phyloP scores from a whole-genome alignment of 2,113 vertebrate species.

The Gracilinanus agilis region DNA sequence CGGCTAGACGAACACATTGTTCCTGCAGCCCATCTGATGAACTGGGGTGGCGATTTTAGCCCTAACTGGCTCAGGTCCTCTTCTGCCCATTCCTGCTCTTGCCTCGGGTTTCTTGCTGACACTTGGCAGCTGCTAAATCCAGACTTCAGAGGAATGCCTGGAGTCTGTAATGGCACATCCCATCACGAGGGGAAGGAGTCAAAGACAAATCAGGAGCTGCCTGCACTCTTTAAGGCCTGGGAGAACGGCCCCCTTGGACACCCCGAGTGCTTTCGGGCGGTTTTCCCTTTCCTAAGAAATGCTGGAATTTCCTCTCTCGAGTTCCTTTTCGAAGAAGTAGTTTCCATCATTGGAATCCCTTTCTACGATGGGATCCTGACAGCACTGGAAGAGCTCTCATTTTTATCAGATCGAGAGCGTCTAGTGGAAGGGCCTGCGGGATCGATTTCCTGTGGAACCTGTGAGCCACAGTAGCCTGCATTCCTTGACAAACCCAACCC shows the following conservation, averaged over 20 bases:
- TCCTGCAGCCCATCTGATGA: background rate
- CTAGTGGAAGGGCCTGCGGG: slow-evolving; percentile 4
- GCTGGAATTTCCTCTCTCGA: slow-evolving; percentile 13
- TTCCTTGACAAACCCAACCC: slow-evolving; percentile 26
- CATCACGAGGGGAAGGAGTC: background rate
- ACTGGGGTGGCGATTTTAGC: background rate
- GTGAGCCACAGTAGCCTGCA: slow-evolving; percentile 9
- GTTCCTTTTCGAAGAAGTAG: slow-evolving; percentile 33
- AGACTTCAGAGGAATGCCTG: slow-evolving; percentile 1
- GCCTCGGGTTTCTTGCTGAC: background rate
- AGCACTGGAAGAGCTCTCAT: slow-evolving; percentile 20
- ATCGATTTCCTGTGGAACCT: slow-evolving; percentile 32
- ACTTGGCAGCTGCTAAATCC: background rate
- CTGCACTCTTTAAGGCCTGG: slow-evolving; percentile 1
- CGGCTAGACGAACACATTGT: background rate
- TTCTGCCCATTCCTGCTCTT: background rate
- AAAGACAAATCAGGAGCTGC: slow-evolving; percentile 13
- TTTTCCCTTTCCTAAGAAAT: slow-evolving; percentile 37
- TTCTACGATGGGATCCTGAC: slow-evolving; percentile 30
- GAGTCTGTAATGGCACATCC: background rate
- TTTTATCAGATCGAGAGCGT: background rate
- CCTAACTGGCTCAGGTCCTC: background rate
- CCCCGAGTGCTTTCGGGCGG: background rate
- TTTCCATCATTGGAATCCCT: slow-evolving; percentile 31
- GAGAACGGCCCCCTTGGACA: slow-evolving; percentile 16